phyloP scores from a whole-genome alignment of 2,888 invertebrate genomes.

The Drosophila siamana region DNA sequence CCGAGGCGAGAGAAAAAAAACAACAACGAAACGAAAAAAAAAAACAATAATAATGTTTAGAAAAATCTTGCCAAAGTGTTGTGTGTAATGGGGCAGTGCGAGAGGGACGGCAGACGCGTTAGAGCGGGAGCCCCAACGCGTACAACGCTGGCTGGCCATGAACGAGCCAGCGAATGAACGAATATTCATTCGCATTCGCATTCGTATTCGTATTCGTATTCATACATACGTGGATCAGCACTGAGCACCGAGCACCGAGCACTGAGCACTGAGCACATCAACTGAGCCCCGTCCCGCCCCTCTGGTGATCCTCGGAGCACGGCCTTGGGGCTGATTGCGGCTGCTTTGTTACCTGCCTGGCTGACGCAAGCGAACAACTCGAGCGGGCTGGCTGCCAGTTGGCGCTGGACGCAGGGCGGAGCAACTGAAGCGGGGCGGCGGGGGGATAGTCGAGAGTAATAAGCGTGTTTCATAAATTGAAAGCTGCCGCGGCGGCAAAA shows the following conservation, averaged over 20 bases:
- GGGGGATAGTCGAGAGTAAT: conserved; percentile 50
- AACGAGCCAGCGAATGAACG: conserved; percentile 24
- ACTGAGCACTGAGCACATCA: conserved; percentile 9
- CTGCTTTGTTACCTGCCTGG: conserved; percentile 56
- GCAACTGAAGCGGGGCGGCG: too few relatives aligned
- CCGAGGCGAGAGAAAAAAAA: conserved; percentile 47
- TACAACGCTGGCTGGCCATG: conserved; percentile 54
- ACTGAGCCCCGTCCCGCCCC: conserved; percentile 24
- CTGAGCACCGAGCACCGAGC: conserved; percentile 45
- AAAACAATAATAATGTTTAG: conserved; percentile 55
- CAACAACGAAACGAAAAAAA: too few relatives aligned
- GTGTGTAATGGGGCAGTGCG: conserved; percentile 63
- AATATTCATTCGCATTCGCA: conserved; percentile 8
- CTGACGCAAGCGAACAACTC: conserved; percentile 60
- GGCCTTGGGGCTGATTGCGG: conserved; percentile 71
- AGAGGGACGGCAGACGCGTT: background rate
- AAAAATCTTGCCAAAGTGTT: conserved; percentile 75
- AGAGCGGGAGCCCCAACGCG: conserved; percentile 4
- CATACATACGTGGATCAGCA: conserved; percentile 50
- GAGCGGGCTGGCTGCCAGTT: conserved; percentile 46
- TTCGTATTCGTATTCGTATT: conserved; percentile 1
- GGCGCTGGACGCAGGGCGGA: background rate
- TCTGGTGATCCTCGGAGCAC: conserved; percentile 32
- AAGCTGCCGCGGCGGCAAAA: conserved; percentile 71
- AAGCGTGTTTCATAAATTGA: conserved; percentile 77